Percentiles rank a stretch among this genome's conserved stretches.
Evolutionary conservation across 2,888 invertebrate genomes (phyloP).

Genomic region (Oscheius myriophilus): DNA sequence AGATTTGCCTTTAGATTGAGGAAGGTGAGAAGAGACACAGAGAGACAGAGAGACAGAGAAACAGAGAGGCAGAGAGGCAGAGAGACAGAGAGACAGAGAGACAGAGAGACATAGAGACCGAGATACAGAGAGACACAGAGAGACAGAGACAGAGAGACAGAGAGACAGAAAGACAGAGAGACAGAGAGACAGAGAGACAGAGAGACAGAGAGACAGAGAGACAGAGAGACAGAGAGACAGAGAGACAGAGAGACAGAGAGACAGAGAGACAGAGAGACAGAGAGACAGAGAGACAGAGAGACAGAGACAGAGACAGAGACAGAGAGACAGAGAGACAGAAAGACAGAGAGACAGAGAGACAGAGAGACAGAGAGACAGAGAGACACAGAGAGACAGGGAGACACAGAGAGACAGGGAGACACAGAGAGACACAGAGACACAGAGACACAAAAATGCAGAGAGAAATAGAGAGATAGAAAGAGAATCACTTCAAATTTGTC

Average conservation of each 20-base stretch:
- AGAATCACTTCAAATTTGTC: background rate
- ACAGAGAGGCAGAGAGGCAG: conserved; percentile 1
- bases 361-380: background rate
- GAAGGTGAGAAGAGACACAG: background rate
- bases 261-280: background rate
- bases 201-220: background rate
- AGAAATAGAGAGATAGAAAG: too few relatives aligned
- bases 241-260: background rate
- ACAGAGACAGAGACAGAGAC: background rate
- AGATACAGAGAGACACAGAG: too few relatives aligned
- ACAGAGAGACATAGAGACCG: background rate
- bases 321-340: background rate
- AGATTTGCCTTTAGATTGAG: background rate
- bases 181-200: conserved; percentile 1
- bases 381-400: too few relatives aligned
- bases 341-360: background rate
- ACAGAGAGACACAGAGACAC: background rate
- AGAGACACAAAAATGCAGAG: background rate
- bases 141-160: background rate
- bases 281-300: conserved; percentile 7
- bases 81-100: background rate
- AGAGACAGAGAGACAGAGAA: background rate
- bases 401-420: too few relatives aligned
- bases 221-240: background rate
- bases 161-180: background rate